Percentiles rank a stretch among this genome's conserved stretches.
These are phyloP conservation scores for Ips typographus DNA, from an alignment of 1,140 invertebrate genomes.

Conservation along the genomic window DNA sequence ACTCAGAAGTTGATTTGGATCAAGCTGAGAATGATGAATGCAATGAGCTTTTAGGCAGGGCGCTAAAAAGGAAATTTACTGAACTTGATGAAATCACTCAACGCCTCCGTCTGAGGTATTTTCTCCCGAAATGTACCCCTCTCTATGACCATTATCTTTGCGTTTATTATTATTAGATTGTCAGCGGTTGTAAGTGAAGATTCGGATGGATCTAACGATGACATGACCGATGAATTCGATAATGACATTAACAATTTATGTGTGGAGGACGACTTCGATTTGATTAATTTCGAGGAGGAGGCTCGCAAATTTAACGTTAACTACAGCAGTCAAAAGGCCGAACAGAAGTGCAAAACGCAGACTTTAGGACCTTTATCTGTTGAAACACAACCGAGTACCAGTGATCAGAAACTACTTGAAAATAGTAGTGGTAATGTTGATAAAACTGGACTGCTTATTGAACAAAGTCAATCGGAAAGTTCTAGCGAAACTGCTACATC, in stretches of 20 bases:
- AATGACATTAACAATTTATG: conserved; percentile 54
- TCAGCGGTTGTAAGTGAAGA: conserved; percentile 58
- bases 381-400: neutral
- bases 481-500: neutral
- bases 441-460: neutral
- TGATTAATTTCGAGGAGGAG: conserved; percentile 46
- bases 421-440: neutral
- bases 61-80: conserved; percentile 61
- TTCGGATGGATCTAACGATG: conserved; percentile 54
- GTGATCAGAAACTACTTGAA: neutral
- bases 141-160: neutral
- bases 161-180: conserved; percentile 47
- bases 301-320: conserved; percentile 37
- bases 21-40: conserved; percentile 22
- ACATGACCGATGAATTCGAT: conserved; percentile 59
- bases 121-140: neutral
- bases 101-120: conserved; percentile 53
- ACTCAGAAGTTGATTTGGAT: neutral
- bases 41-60: conserved; percentile 50
- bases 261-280: conserved; percentile 49
- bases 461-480: neutral
- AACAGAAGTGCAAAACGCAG: neutral
- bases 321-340: conserved; percentile 13
- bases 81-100: conserved; percentile 65
- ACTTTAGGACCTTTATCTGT: neutral